Percentiles rank a stretch among this genome's conserved stretches.
These are phyloP conservation scores for Pararge aegeria DNA, from an alignment of 1,140 invertebrate genomes.

Conservation along the genomic window DNA sequence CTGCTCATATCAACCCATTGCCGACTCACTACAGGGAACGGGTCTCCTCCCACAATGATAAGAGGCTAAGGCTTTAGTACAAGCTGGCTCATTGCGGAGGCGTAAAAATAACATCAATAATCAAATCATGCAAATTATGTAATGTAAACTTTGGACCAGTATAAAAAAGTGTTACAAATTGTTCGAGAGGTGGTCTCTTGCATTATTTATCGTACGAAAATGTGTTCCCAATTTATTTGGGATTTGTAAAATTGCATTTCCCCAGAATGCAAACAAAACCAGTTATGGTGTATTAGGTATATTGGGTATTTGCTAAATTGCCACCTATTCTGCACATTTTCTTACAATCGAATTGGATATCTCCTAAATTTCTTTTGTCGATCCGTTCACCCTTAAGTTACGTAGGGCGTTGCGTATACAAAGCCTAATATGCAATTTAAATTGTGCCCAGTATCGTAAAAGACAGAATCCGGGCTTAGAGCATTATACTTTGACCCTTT, in stretches of 20 bases:
- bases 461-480: conserved; percentile 34
- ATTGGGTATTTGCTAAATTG: conserved; percentile 12
- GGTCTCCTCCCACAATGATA: too few species aligned
- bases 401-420: conserved; percentile 25
- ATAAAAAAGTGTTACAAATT: too few species aligned
- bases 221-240: conserved; percentile 5
- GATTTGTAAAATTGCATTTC: conserved; percentile 17
- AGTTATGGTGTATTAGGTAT: neutral
- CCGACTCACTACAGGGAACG: too few species aligned
- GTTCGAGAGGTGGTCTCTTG: too few species aligned
- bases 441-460: conserved; percentile 51
- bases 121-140: too few species aligned
- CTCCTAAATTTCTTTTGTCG: conserved; percentile 24
- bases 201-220: neutral
- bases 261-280: conserved; percentile 14
- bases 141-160: too few species aligned
- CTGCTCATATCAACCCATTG: too few species aligned
- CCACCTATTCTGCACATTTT: conserved; percentile 17
- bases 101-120: too few species aligned
- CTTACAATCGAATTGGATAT: conserved; percentile 22
- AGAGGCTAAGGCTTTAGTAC: too few species aligned
- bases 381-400: conserved; percentile 25
- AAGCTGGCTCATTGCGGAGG: too few species aligned
- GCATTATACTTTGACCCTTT: conserved; percentile 24
- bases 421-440: conserved; percentile 61